A percentile compares a stretch with the other conserved stretches of the same genome.
Conservation (phyloP, 2,113 vertebrate species). For the Pao palembangensis region DNA sequence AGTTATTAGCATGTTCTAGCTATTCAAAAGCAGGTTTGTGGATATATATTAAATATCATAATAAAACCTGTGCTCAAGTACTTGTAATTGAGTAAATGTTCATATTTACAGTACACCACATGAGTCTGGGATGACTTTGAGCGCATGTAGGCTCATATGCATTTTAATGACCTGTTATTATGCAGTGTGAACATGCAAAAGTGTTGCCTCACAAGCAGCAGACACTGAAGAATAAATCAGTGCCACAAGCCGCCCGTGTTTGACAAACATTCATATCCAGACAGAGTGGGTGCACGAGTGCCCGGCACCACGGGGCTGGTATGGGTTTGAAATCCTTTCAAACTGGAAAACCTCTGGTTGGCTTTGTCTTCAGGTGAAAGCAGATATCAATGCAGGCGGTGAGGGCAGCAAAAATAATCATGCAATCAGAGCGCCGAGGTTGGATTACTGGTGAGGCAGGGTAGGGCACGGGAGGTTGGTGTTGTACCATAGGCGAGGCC, state of each 20-base stretch:
- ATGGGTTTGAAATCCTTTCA: constrained; percentile 56
- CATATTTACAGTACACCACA: background rate
- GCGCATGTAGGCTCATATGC: background rate
- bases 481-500: constrained; percentile 94
- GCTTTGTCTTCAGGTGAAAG: constrained; percentile 25
- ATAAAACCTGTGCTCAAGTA: background rate
- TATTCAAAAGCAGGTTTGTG: no score
- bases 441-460: constrained; percentile 83
- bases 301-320: constrained; percentile 21
- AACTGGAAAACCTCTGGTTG: background rate
- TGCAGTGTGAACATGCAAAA: background rate
- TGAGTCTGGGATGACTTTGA: background rate
- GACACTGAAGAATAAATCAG: constrained; percentile 23
- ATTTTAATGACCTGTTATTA: constrained; percentile 11
- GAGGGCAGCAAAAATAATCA: constrained; percentile 57
- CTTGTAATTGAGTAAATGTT: background rate
- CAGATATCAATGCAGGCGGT: constrained; percentile 46
- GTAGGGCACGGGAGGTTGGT: constrained; percentile 76
- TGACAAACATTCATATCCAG: constrained; percentile 23
- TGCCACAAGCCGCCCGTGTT: constrained; percentile 22
- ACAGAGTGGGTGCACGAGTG: constrained; percentile 46
- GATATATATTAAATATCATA: no score
- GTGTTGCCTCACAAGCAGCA: constrained; percentile 28
- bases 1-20: no score
- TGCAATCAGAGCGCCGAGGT: constrained; percentile 78